Base-by-base conservation (phyloP, 2,888 invertebrate species). In the Brachyptera putata region DNA sequence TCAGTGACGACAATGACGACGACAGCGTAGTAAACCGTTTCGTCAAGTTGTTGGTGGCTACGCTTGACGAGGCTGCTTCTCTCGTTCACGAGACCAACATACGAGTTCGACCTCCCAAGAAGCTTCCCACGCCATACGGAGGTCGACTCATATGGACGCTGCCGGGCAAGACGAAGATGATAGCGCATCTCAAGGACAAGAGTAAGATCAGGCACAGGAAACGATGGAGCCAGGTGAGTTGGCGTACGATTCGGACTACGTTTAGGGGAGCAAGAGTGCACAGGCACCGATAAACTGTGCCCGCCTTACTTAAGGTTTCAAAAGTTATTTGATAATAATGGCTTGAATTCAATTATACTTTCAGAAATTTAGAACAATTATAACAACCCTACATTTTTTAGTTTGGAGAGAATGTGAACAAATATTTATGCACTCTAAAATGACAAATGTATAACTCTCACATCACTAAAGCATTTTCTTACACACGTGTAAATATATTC, bases 161-260 rank as follows among this genome's bases (percentile, higher is more conserved):
- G 58, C 94, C 94, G 0, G 93, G 93, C 0, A 86, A 87, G 68
- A 92, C 90, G 21, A 86, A 86, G 72, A 77, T 95, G 75, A 84
- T 89, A 65, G 90, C 87, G 7, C 95, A 95, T 73, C 77, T 95
- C 61, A 95, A 95, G 72, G 93, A 95, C 73, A 92, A 91, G 70
- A 81, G 84, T 18, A 89, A 90, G 72, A 94, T 95, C 57, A 80
- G 95, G 34, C 87, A 91, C 69, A 87, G 90, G 71, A 95, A 95
- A 73, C 81, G 95, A 61, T 95, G 95, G 95, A 93, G 93, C 53
- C 95, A 95, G 82, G 86, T 85, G 69, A 68, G 58, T n/a, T 24
- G 13, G 9, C 14, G 9, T 26, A 4, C 3, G 22, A 26, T 43
- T 30, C n/a, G n/a, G n/a, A n/a, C n/a, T n/a, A n/a, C n/a, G n/a